Base-by-base conservation (phyloP, 2,113 vertebrate genomes). In the Albula goreensis region DNA sequence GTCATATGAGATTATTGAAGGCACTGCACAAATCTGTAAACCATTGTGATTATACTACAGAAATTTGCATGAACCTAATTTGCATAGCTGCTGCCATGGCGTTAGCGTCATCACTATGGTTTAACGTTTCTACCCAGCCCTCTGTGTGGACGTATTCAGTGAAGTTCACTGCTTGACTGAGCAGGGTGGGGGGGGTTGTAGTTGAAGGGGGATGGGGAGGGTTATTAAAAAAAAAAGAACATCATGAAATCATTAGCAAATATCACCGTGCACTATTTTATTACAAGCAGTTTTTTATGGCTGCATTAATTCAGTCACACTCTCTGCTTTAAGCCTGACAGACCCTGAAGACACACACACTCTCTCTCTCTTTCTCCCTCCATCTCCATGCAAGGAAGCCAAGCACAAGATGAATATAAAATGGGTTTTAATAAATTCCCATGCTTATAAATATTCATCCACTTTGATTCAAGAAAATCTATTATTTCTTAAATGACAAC, bases 401-500 rank as follows among this genome's bases (percentile, higher is more conserved):
- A 70, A 83, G 50, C 80, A 78, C 70, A 81, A 82, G 86, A 51
- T 82, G 81, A 87, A 87, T 85, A 85, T 81, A 85, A 87, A 90
- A 78, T 53, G 78, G 31, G 63, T 87, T 87, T 86, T 86, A 88
- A 87, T 90, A 89, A 77, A 86, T 87, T 87, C 48, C 50, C 70
- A 57, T 82, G 84, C 56, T 85, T 53, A 87, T 90, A 90, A 85
- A 87, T 87, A 88, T 89, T 85, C 87, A 86, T 83, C 80, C 77
- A 60, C 82, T 78, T 84, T 88, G 87, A 89, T 88, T 83, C 53
- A 52, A 83, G 89, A 84, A 88, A 85, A 84, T 88, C 85, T 83
- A 87, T 89, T 86, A 82, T 86, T 88, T 88, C 85, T 88, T 86
- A 87, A 88, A 84, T 90, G 83, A 83, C 86, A 88, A 88, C 85